Evolutionary conservation across 2,113 vertebrate genomes (phyloP), one percentile per base, ranked within the genome.

Genomic region (Mesocricetus auratus): DNA sequence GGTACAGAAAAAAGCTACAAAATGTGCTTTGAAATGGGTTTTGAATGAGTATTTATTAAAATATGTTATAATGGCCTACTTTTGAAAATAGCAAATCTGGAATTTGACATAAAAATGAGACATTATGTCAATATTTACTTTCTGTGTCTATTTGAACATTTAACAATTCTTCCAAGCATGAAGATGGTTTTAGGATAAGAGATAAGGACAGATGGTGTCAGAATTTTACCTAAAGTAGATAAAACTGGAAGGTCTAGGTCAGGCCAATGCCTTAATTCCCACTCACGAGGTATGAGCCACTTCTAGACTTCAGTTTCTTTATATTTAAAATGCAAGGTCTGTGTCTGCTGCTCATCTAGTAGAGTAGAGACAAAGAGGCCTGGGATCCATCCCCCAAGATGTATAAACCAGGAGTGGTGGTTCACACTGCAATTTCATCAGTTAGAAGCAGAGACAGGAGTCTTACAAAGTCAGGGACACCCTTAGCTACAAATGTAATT

Each of bases 11-110:
- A 93, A 79, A 75, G 5, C 21, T 71, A 1, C 26, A 42, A 24
- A 42, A 71, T 39, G 10, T 42, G 1, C 19, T 77, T 73, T 92
- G 45, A 21, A 16, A 21, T 85, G 39, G 5, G 26, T 73, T 74
- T 83, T 71, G 36, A 90, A 50, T 92, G 60, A 85, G 31, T 69
- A 58, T 53, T 95, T 96, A 71, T 75, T 85, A 94, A 95, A 92
- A 88, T 74, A 66, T 36, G 26, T 26, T 16, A 62, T 9, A 81
- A 53, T 62, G 92, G 66, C 19, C 26, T 58, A 85, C 69, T 79
- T 88, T 75, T 69, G 26, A 90, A 88, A 95, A 64, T 29, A 90
- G 69, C 58, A 88, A 53, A 66, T 89, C 75, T 81, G 45, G 33
- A 94, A 90, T 90, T 96, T 88, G 50, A 56, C 56, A 56, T 2